phyloP scores from a whole-genome alignment of 2,888 invertebrate genomes.

The Oligia strigilis region DNA sequence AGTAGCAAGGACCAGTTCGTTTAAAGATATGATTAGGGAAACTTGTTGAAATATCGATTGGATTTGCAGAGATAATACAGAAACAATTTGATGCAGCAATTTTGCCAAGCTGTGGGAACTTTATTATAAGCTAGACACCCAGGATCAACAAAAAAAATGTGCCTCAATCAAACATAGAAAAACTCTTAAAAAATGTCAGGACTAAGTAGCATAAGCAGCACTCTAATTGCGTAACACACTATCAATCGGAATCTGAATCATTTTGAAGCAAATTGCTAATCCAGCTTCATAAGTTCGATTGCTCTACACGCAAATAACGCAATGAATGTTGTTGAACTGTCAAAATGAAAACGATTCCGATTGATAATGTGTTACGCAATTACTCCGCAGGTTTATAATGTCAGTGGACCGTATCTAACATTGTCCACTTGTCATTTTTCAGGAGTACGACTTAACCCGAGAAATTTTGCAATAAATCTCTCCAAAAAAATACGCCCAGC shows the following conservation, averaged over 20 bases:
- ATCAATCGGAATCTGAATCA: too few species aligned
- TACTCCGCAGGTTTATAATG: not conserved
- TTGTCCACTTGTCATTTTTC: not conserved
- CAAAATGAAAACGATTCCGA: too few species aligned
- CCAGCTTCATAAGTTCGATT: too few species aligned
- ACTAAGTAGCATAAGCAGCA: not conserved
- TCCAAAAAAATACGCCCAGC: constrained; percentile 22
- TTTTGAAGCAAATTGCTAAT: too few species aligned
- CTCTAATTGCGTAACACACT: too few species aligned
- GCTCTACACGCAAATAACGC: too few species aligned
- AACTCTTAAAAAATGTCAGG: not conserved
- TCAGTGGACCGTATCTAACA: not conserved
- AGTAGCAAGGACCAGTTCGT: constrained; percentile 23
- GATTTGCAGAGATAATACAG: not conserved
- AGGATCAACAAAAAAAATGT: not conserved
- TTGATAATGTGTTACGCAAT: too few species aligned
- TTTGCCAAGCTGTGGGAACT: not conserved
- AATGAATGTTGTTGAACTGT: too few species aligned
- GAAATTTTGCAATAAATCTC: constrained; percentile 11
- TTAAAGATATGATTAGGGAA: constrained; percentile 17
- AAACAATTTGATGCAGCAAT: not conserved
- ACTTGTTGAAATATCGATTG: not conserved
- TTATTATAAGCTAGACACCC: not conserved
- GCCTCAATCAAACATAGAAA: not conserved
- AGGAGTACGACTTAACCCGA: not conserved